These are phyloP conservation scores for Mycalesis mineus DNA, from an alignment of 2,888 invertebrate genomes.

Conservation along the genomic window DNA sequence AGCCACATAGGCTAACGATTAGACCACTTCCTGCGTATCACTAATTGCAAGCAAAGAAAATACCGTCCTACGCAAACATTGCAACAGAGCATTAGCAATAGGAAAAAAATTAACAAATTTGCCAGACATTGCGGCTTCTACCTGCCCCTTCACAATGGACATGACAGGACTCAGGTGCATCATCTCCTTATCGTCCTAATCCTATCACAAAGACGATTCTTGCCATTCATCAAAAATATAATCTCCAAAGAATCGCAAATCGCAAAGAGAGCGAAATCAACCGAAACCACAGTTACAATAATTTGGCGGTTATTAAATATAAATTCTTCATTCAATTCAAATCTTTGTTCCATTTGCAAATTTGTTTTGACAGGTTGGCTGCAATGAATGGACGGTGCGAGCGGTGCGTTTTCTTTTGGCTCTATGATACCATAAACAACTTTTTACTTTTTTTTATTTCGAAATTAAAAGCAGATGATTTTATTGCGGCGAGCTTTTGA, in stretches of 20 bases:
- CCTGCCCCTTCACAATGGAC: slow-evolving; percentile 53
- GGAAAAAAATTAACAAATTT: slow-evolving; percentile 33
- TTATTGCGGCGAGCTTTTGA: slow-evolving; percentile 54
- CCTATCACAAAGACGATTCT: slow-evolving; percentile 61
- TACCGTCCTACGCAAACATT: slow-evolving; percentile 55
- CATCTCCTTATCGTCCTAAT: slow-evolving; percentile 64
- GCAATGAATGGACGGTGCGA: slow-evolving; percentile 41
- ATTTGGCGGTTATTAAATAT: slow-evolving; percentile 59
- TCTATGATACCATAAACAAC: slow-evolving; percentile 68
- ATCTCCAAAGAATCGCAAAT: slow-evolving; percentile 57
- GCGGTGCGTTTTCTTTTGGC: slow-evolving; percentile 35
- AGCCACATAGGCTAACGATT: too few relatives aligned
- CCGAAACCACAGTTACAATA: slow-evolving; percentile 45
- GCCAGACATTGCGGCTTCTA: slow-evolving; percentile 46
- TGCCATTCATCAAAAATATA: slow-evolving; percentile 58
- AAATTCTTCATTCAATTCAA: slow-evolving; percentile 36
- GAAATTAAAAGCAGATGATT: slow-evolving; percentile 52
- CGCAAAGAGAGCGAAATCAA: slow-evolving; percentile 47
- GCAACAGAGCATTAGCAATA: slow-evolving; percentile 44
- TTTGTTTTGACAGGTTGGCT: slow-evolving; percentile 66
- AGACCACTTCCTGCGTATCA: too few relatives aligned
- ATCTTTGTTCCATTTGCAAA: slow-evolving; percentile 40
- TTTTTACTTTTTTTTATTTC: slow-evolving; percentile 44
- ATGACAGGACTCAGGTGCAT: slow-evolving; percentile 74
- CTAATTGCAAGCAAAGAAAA: neutral